Percentiles rank a stretch among this genome's conserved stretches.
Evolutionary conservation across 1,140 invertebrate species (phyloP).

Genomic region (Drosophila paulistorum): DNA sequence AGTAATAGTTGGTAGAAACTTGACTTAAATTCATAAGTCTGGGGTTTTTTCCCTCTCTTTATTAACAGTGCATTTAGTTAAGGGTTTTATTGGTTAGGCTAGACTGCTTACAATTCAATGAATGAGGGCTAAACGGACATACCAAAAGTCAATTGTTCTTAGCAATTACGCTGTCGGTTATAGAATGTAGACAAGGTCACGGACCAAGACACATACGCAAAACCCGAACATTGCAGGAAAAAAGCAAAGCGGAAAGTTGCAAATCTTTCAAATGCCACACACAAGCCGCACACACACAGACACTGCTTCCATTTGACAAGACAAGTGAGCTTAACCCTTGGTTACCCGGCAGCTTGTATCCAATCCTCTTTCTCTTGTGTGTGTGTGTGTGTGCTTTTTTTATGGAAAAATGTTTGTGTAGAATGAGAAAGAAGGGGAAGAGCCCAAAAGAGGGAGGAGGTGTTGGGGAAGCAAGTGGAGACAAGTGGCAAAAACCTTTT

Average conservation of each 20-base stretch:
- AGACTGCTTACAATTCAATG: not conserved
- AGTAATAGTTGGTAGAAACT: too few relatives aligned
- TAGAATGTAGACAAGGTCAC: conserved; percentile 3
- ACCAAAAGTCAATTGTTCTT: not conserved
- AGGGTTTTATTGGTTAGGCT: not conserved
- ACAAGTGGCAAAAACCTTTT: conserved; percentile 72
- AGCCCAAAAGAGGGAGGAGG: not conserved
- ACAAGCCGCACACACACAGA: not conserved
- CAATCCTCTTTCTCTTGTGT: not conserved
- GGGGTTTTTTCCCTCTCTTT: too few relatives aligned
- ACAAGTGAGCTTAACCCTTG: conserved; percentile 46
- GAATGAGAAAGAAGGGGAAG: not conserved
- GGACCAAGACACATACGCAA: not conserved
- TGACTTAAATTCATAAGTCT: too few relatives aligned
- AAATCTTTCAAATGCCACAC: conserved; percentile 27
- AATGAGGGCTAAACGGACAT: not conserved
- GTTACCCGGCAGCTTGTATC: conserved; percentile 12
- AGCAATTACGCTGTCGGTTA: not conserved
- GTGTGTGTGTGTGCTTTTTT: not conserved
- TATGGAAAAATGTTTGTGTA: conserved; percentile 37
- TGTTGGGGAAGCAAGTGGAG: conserved; percentile 27
- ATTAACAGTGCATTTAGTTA: not conserved
- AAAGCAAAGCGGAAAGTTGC: not conserved
- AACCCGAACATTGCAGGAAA: not conserved
- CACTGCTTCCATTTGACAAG: conserved; percentile 23